phyloP scores from a whole-genome alignment of 2,888 invertebrate species.

The Hirtodrosophila alboralis region DNA sequence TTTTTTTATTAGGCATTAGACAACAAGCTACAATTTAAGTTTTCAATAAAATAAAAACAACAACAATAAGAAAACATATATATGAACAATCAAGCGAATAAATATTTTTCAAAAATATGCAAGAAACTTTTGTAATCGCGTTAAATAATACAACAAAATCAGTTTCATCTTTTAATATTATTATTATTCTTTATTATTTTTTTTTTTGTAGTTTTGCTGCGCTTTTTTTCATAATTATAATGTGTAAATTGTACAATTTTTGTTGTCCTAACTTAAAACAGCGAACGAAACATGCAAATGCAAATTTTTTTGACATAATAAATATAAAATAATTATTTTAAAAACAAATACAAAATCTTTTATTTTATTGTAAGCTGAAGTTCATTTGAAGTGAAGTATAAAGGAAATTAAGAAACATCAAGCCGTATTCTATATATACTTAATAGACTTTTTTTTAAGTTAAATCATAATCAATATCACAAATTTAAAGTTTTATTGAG shows the following conservation, averaged over 20 bases:
- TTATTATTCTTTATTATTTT: slow-evolving; percentile 19
- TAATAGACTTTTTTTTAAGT: too few species aligned
- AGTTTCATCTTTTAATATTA: slow-evolving; percentile 23
- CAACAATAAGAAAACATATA: slow-evolving; percentile 16
- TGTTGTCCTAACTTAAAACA: slow-evolving; percentile 73
- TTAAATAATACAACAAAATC: slow-evolving; percentile 14
- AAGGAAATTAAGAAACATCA: too few species aligned
- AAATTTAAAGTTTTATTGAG: too few species aligned
- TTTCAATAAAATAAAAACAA: slow-evolving; percentile 10
- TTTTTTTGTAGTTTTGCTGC: slow-evolving; percentile 49
- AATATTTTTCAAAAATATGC: slow-evolving; percentile 69
- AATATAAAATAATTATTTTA: slow-evolving; percentile 76
- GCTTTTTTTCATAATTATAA: slow-evolving; percentile 55
- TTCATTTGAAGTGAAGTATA: too few species aligned
- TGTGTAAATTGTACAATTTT: slow-evolving; percentile 77
- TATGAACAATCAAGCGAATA: too few species aligned
- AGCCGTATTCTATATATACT: too few species aligned
- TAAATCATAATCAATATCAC: too few species aligned
- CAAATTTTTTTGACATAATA: slow-evolving; percentile 73
- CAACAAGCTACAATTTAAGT: slow-evolving; percentile 31
- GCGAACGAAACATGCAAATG: slow-evolving; percentile 63
- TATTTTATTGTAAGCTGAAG: too few species aligned
- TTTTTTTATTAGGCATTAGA: slow-evolving; percentile 37
- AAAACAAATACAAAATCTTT: slow-evolving; percentile 37
- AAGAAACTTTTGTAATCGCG: slow-evolving; percentile 29